phyloP scores from a whole-genome alignment of 1,140 invertebrate genomes.

The Acromyrmex heyeri region DNA sequence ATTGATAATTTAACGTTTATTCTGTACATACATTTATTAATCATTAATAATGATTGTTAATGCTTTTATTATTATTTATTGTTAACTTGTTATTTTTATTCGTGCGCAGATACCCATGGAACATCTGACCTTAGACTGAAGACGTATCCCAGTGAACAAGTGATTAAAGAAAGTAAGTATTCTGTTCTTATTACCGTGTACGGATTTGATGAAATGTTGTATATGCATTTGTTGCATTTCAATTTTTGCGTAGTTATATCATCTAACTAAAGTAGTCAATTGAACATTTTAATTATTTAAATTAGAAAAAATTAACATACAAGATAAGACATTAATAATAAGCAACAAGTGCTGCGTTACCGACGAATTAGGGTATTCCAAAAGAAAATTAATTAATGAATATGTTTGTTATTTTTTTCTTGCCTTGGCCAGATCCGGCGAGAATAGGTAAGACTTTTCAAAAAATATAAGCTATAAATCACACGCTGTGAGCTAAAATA shows the following conservation, averaged over 20 bases:
- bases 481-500: slow-evolving; percentile 70
- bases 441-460: slow-evolving; percentile 83
- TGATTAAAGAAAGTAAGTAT: slow-evolving; percentile 93
- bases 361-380: background rate
- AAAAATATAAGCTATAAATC: slow-evolving; percentile 65
- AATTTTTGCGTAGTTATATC: background rate
- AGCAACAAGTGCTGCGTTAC: slow-evolving; percentile 47
- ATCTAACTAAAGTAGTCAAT: background rate
- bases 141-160: slow-evolving; percentile 92
- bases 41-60: background rate
- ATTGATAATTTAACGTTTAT: background rate
- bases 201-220: slow-evolving; percentile 28
- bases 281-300: background rate
- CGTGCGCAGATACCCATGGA: slow-evolving; percentile 21
- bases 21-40: slow-evolving; percentile 15
- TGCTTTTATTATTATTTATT: background rate
- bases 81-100: background rate
- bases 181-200: background rate
- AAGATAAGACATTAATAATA: background rate
- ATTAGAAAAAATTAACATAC: background rate
- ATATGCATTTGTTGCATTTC: slow-evolving; percentile 49
- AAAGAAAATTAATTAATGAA: slow-evolving; percentile 74
- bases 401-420: slow-evolving; percentile 80
- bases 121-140: slow-evolving; percentile 87
- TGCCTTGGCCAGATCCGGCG: slow-evolving; percentile 81